These are phyloP conservation scores for Hofmannophila pseudospretella DNA, from an alignment of 2,888 invertebrate species.

Conservation along the genomic window DNA sequence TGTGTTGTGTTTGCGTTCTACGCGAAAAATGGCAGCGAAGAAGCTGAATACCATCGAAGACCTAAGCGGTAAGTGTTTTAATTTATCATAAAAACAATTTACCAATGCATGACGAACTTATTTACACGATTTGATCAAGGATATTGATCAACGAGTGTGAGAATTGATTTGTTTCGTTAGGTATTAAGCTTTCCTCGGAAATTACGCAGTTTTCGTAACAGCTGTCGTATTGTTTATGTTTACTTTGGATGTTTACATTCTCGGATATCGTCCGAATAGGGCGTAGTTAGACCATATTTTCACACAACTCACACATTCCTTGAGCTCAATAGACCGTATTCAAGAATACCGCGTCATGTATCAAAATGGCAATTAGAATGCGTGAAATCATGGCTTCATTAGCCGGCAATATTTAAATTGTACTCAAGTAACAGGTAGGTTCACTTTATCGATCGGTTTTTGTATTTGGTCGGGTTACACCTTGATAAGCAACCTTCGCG, in stretches of 20 bases:
- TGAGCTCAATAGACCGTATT: too few relatives aligned
- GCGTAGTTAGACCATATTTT: neutral
- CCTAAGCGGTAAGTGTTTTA: conserved; percentile 64
- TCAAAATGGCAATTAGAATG: neutral
- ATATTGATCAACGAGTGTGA: conserved; percentile 17
- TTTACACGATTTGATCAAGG: conserved; percentile 35
- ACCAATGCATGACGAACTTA: conserved; percentile 41
- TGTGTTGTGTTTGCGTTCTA: conserved; percentile 26
- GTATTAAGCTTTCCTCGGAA: conserved; percentile 9
- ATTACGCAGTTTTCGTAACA: conserved; percentile 34
- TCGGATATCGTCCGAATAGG: conserved; percentile 6
- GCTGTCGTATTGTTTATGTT: conserved; percentile 18
- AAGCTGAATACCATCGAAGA: conserved; percentile 72
- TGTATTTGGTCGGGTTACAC: conserved; percentile 25
- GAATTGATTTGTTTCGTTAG: conserved; percentile 12
- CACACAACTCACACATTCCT: too few relatives aligned
- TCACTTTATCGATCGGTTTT: conserved; percentile 18
- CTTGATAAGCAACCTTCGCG: conserved; percentile 18
- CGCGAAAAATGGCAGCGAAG: conserved; percentile 57
- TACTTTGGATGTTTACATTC: conserved; percentile 24
- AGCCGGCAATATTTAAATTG: conserved; percentile 20
- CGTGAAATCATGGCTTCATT: conserved; percentile 7
- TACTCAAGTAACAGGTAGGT: conserved; percentile 2
- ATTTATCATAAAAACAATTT: conserved; percentile 54
- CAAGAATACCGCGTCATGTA: neutral